Evolutionary conservation across 2,113 vertebrate species (phyloP), one percentile per base, ranked within the genome.

Genomic region (Okapia johnstoni): DNA sequence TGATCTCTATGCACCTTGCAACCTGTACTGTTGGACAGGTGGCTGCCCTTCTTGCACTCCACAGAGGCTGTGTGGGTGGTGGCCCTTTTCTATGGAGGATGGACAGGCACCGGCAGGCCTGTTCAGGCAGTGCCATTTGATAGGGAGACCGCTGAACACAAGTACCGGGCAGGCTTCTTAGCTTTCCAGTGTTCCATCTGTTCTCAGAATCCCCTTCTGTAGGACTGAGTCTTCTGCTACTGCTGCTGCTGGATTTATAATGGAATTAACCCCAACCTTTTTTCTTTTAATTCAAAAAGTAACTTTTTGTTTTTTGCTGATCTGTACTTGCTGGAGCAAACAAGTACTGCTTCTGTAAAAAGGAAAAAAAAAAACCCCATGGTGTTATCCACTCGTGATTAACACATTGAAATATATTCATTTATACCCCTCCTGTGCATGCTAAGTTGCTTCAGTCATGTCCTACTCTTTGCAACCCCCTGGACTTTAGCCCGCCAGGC

Each of bases 281-380:
- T 48, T 60, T 84, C 48, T 90, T 88, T 88, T 58, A 57, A 96
- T 50, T 92, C 30, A 93, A 60, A 94, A 79, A 79, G 50, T 91
- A 92, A 58, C 36, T 57, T 91, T 89, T 91, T 55, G 30, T 21
- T 85, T 91, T 88, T 88, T 60, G 43, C 26, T 86, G 77, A 61
- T n/a, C 61, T 97, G 61, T 93, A 89, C 23, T 93, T 96, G 96
- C 77, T 96, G 15, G 55, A 95, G 66, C 63, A 96, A 96, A 84
- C 14, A 94, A 85, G 11, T 79, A 87, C 36, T 92, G 14, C 40
- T 90, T 96, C 50, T 83, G 81, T 85, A 73, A 92, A 97, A 95
- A 86, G 33, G n/a, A 66, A 70, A 79, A 84, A 87, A 50, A 83
- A 92, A 87, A 79, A 83, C 2, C 6, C 60, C 46, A 79, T 25